phyloP scores from a whole-genome alignment of 1,140 invertebrate genomes.

The Apis cerana region DNA sequence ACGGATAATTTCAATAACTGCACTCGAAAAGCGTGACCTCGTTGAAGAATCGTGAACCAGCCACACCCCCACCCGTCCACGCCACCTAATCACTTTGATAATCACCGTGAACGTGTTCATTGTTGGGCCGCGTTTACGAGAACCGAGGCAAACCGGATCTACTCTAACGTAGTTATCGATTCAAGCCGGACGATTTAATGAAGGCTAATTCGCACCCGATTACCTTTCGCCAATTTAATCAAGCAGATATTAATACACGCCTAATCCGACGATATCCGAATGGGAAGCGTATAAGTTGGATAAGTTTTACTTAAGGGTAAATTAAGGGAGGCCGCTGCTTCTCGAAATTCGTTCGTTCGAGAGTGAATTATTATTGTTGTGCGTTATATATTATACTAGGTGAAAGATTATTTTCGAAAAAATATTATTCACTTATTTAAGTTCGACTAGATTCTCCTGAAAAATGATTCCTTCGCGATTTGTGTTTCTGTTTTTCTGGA shows the following conservation, averaged over 20 bases:
- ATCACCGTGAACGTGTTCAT: slow-evolving; percentile 31
- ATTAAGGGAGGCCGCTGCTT: not conserved
- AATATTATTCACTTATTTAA: too few relatives aligned
- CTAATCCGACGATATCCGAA: not conserved
- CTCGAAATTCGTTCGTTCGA: not conserved
- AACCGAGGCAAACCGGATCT: not conserved
- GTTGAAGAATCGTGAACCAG: not conserved
- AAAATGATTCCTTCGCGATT: too few relatives aligned
- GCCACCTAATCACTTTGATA: slow-evolving; percentile 35
- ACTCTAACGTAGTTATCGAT: slow-evolving; percentile 8
- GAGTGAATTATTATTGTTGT: not conserved
- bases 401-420: not conserved
- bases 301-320: not conserved
- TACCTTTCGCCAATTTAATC: slow-evolving; percentile 17
- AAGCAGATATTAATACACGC: not conserved
- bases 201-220: slow-evolving; percentile 13
- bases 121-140: not conserved
- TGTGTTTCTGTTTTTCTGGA: too few relatives aligned
- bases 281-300: not conserved
- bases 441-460: too few relatives aligned
- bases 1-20: slow-evolving; percentile 34
- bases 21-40: slow-evolving; percentile 9
- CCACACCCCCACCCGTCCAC: not conserved
- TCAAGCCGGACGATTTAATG: slow-evolving; percentile 7
- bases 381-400: not conserved